A percentile compares a stretch with the other conserved stretches of the same genome.
phyloP scores from a whole-genome alignment of 2,888 invertebrate genomes.

The Meteorus cinctellus region DNA sequence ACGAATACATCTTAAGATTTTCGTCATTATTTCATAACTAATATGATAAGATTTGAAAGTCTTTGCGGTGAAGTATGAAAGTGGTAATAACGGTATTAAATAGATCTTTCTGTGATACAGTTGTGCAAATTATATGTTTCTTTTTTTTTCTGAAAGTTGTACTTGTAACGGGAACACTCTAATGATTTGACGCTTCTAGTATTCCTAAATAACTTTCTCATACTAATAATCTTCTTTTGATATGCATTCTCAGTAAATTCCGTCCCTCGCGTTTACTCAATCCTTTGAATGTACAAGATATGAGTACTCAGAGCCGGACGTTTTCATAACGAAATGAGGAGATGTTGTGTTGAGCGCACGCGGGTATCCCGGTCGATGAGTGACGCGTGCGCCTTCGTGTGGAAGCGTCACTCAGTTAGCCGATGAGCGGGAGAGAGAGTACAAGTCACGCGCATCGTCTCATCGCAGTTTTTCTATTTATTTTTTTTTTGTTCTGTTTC shows the following conservation, averaged over 20 bases:
- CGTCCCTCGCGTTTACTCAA: slow-evolving; percentile 1
- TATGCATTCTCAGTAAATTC: not conserved
- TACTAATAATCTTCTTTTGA: not conserved
- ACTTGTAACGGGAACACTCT: not conserved
- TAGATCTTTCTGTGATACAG: not conserved
- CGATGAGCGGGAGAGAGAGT: slow-evolving; percentile 10
- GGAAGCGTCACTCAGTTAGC: slow-evolving; percentile 29
- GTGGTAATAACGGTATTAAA: not conserved
- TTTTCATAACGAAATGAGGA: not conserved
- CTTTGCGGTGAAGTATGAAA: not conserved
- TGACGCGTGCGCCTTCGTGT: slow-evolving; percentile 44
- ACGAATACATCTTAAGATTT: not conserved
- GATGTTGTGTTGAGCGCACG: not conserved
- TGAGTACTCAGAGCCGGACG: not conserved
- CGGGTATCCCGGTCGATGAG: slow-evolving; percentile 41
- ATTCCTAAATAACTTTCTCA: not conserved
- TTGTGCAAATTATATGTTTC: not conserved
- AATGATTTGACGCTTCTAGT: not conserved
- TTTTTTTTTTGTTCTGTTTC: slow-evolving; percentile 3
- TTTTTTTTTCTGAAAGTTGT: not conserved
- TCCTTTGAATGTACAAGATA: slow-evolving; percentile 12
- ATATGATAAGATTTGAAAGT: not conserved
- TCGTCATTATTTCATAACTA: not conserved
- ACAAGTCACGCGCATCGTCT: slow-evolving; percentile 25
- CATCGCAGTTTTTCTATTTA: slow-evolving; percentile 21